Conservation (phyloP, 2,888 invertebrate genomes). For the Xestia sexstrigata region DNA sequence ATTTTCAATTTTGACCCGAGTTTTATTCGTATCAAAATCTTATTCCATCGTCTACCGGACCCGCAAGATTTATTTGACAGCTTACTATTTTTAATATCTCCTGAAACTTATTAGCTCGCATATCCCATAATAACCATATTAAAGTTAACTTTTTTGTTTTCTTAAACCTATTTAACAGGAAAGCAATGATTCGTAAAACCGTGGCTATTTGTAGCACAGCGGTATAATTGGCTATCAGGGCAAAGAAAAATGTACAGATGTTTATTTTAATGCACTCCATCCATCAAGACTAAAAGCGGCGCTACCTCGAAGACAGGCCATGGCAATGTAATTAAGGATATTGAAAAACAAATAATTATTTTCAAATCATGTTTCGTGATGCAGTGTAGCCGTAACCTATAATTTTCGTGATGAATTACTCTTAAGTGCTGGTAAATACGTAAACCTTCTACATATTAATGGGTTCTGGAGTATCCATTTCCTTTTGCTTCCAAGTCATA, state of each 20-base stretch:
- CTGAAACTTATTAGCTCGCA: conserved; percentile 55
- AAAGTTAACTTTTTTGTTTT: conserved; percentile 40
- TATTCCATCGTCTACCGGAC: conserved; percentile 10
- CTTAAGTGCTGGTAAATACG: conserved; percentile 51
- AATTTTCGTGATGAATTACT: conserved; percentile 59
- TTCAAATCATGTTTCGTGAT: conserved; percentile 60
- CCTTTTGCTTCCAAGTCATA: conserved; percentile 19
- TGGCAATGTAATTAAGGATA: conserved; percentile 56
- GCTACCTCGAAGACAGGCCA: conserved; percentile 67
- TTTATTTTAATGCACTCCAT: conserved; percentile 79
- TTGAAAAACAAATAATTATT: conserved; percentile 66
- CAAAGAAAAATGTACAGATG: conserved; percentile 78
- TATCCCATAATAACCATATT: conserved; percentile 38
- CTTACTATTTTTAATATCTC: conserved; percentile 43
- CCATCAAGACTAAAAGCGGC: conserved; percentile 72
- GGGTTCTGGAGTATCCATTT: conserved; percentile 49
- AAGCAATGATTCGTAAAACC: conserved; percentile 73
- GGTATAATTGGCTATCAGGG: conserved; percentile 75
- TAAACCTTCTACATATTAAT: conserved; percentile 50
- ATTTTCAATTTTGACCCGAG: background rate
- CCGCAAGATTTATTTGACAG: conserved; percentile 54
- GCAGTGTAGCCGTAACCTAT: conserved; percentile 39
- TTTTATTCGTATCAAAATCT: conserved; percentile 4
- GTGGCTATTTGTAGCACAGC: conserved; percentile 73
- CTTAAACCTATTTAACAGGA: conserved; percentile 61